Evolutionary conservation across 2,113 vertebrate species (phyloP), one percentile per base, ranked within the genome.

Genomic region (Tylochromis polylepis): DNA sequence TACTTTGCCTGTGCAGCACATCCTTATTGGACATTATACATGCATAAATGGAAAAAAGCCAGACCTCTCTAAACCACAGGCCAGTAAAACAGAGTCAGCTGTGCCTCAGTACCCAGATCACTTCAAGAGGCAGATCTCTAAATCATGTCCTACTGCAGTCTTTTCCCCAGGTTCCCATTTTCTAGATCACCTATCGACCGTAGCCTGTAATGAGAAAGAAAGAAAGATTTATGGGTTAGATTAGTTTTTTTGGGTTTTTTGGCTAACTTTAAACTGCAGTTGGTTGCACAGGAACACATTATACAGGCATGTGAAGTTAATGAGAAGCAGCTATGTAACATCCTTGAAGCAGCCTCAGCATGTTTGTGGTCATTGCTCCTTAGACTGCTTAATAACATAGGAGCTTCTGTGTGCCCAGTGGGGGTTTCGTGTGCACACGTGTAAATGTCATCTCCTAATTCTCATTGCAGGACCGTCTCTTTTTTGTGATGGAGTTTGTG

Each of bases 401-500:
- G 27, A 72, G 81, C 57, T 62, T 59, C 49, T 62, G 5, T 81
- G 31, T 79, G 84, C 65, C 36, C 20, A 53, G 34, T 55, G 1
- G 1, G 55, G 70, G 81, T 24, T 82, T 67, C 53, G 22, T 79
- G 49, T 84, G 27, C 70, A 62, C 27, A 16, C 46, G 72, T 83
- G 46, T 86, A 29, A 56, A 86, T 83, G 57, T 85, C 58, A 78
- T 85, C 49, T 79, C 31, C 31, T 62, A 8, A 62, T 81, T 88
- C 5, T 18, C 8, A 65, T 2, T 51, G 20, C 93, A 99, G 99
- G 98, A 99, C 83, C 98, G 98, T 18, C 96, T 99, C 83, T 99
- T 99, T 96, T 99, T 99, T 11, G 98, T 99, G 93, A 99, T 99
- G 99, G 98, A 99, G 95, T 99, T 99, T 86, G 99, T 99, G 79